Base-by-base conservation (phyloP, 2,113 vertebrate species). In the Notiomystis cincta region DNA sequence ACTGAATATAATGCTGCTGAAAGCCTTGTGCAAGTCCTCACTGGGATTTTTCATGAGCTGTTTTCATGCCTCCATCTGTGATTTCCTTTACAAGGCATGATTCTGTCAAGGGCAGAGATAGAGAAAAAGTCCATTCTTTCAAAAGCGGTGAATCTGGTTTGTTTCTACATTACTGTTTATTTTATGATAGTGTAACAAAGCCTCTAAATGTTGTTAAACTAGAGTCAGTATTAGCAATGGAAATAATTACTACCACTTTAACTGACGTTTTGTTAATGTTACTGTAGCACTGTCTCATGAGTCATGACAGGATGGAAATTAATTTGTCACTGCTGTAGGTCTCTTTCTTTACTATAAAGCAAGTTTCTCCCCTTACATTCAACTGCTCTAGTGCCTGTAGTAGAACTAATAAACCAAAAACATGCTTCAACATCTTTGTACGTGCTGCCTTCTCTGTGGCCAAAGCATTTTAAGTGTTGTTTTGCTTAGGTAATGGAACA, bases 241-340 rank as follows among this genome's bases (percentile, higher is more conserved):
- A 97, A 97, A 96, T 96, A 91, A 94, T 94, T 95, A 90, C 93
- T 95, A 86, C 54, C 0, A 0, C 88, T 92, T 88, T 56, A 97
- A 93, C 64, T 88, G 79, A 89, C 23, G 0, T 90, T 94, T 88
- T 96, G 93, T 95, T 96, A 93, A 83, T 88, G 51, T 96, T 95
- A 78, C 82, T 77, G 85, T 88, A 86, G 60, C 0, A 0, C 82
- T 92, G 82, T 57, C 79, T 95, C 88, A 92, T 96, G 92, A 96
- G 92, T 94, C 96, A 97, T 92, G 88, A 95, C 93, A 95, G 79
- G 56, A 93, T 83, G 72, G 85, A 96, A 96, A 96, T 97, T 94
- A 90, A 93, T 93, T 96, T 96, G 85, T 92, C 95, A 91, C 76
- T 94, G 96, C 71, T 94, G 93, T 96, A 94, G 96, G 93, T 96